Evolutionary conservation across 2,113 vertebrate genomes (phyloP), one percentile per base, ranked within the genome.

Genomic region (Anolis sagrei): DNA sequence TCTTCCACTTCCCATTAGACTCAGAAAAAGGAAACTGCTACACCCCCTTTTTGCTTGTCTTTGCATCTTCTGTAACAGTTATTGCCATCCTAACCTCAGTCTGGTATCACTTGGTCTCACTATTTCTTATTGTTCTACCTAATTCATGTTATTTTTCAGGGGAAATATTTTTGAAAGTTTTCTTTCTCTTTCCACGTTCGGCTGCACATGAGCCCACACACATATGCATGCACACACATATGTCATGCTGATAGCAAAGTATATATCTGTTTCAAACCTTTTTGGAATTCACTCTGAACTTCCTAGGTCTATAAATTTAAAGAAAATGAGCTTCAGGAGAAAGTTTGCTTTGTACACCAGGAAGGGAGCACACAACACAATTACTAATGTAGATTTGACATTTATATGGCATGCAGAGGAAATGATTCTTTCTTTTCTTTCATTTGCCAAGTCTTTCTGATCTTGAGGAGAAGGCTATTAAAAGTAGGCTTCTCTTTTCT

Each of bases 371-470:
- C 32, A 27, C 27, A 39, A 14, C 4, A 6, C 39, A 61, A 62
- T 64, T 64, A 34, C 36, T 64, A 49, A 44, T 79, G n/a, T 74
- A 19, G 14, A 64, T 74, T 49, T 86, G 68, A 86, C 84, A 86
- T 80, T 80, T 74, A 79, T 80, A 49, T 62, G 36, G 36, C 68
- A 61, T 44, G 27, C 39, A 74, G 10, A 74, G 58, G 36, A 80
- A 54, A 79, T 34, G n/a, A 49, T 81, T 64, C 25, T 29, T 68
- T 1, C 62, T 74, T 73, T 66, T 51, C 69, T 70, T 79, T 80
- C 61, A 48, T 25, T 66, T 49, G n/a, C 21, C 54, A 80, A 64
- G 54, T 29, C n/a, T 74, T 13, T 66, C 29, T 36, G 70, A 66
- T 81, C n/a, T 74, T n/a, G 49, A 62, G 54, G 83, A 74, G 36